A percentile compares a stretch with the other conserved stretches of the same genome.
Conservation (phyloP, 2,797 vertebrate genomes). For the Tangara arthus region DNA sequence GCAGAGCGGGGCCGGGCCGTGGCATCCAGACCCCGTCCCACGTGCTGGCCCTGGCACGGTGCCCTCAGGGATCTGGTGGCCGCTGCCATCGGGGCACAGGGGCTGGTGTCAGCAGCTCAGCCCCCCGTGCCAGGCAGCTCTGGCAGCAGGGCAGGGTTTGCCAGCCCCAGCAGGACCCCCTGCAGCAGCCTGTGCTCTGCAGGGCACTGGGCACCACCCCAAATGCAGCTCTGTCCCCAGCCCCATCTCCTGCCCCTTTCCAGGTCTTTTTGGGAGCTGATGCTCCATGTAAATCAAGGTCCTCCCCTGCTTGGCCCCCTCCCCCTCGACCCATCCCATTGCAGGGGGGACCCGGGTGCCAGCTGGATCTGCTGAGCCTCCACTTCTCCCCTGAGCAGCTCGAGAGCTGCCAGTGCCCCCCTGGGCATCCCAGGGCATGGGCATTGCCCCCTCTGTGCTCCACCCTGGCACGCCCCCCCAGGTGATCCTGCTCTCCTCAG, state of each 20-base stretch:
- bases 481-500: accelerated
- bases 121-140: not conserved
- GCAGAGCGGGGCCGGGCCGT: not conserved
- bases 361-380: not conserved
- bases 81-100: accelerated
- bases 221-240: no score
- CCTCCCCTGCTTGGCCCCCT: not conserved
- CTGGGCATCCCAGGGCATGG: accelerated
- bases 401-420: accelerated
- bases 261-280: not conserved
- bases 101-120: not conserved
- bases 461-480: not conserved
- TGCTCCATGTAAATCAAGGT: not conserved
- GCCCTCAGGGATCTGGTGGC: not conserved
- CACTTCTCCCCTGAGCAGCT: not conserved
- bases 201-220: no score
- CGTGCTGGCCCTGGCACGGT: not conserved
- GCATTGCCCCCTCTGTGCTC: not conserved
- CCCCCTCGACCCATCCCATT: accelerated
- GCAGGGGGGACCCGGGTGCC: not conserved
- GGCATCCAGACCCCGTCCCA: not conserved
- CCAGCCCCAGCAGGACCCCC: accelerated
- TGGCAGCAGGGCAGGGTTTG: not conserved
- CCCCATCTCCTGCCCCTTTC: not conserved
- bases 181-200: not conserved